Evolutionary conservation across 2,797 vertebrate genomes (phyloP).

Genomic region (Centropyge bicolor): DNA sequence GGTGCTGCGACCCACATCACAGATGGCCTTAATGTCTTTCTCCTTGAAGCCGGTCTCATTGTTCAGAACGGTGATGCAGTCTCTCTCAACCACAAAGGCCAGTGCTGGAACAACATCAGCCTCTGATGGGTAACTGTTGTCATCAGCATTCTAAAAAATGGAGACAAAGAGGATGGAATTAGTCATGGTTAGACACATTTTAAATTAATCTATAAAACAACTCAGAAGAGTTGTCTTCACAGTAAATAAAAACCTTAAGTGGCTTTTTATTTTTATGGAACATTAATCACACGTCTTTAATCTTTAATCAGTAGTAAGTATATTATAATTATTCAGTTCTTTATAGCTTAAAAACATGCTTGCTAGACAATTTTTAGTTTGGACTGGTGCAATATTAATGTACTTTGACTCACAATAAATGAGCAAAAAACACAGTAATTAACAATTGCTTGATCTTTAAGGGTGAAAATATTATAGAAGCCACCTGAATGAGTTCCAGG

Average conservation of each 20-base stretch:
- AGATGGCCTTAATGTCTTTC: conserved; percentile 85
- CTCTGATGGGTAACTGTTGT: conserved; percentile 82
- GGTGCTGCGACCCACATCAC: conserved; percentile 87
- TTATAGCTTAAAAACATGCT: neutral
- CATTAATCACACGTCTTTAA: neutral
- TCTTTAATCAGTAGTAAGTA: neutral
- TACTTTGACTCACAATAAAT: neutral
- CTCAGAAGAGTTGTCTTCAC: neutral
- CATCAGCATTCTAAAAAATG: conserved; percentile 85
- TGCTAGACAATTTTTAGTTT: neutral
- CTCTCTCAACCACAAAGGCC: conserved; percentile 84
- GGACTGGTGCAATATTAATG: neutral
- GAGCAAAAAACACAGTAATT: neutral
- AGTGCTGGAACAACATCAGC: conserved; percentile 71
- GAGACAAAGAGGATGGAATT: neutral
- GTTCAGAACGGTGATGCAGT: conserved; percentile 86
- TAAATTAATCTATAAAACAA: neutral
- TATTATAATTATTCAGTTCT: neutral
- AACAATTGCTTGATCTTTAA: neutral
- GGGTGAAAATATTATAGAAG: neutral
- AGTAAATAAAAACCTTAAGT: neutral
- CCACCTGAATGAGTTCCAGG: conserved; percentile 88
- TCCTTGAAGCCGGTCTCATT: conserved; percentile 87
- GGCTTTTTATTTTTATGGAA: neutral
- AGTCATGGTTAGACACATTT: neutral